Evolutionary conservation across 2,888 invertebrate genomes (phyloP).

Genomic region (Synergus gifuensis): DNA sequence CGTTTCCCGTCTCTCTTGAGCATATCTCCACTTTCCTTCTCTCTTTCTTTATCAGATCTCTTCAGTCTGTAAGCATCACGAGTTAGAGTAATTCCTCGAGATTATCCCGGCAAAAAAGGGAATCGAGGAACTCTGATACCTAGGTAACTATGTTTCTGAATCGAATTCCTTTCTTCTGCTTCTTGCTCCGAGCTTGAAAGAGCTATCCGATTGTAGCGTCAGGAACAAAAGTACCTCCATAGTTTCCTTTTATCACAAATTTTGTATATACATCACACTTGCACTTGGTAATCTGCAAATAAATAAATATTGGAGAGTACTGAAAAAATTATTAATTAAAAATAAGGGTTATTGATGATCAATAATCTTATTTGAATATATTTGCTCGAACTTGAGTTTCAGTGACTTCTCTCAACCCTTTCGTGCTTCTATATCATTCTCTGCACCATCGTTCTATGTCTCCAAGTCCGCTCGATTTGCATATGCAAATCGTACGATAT

Average conservation of each 20-base stretch:
- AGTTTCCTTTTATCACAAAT: slow-evolving; percentile 28
- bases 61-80: slow-evolving; percentile 46
- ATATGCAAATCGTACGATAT: slow-evolving; percentile 75
- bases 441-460: slow-evolving; percentile 50
- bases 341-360: neutral
- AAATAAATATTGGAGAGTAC: neutral
- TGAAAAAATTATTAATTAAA: slow-evolving; percentile 2
- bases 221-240: slow-evolving; percentile 28
- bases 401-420: slow-evolving; percentile 42
- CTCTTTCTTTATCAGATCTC: slow-evolving; percentile 55
- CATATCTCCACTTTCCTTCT: slow-evolving; percentile 49
- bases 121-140: slow-evolving; percentile 44
- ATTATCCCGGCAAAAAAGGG: slow-evolving; percentile 46
- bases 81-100: slow-evolving; percentile 48
- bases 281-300: slow-evolving; percentile 16
- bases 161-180: slow-evolving; percentile 39
- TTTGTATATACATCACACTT: slow-evolving; percentile 38
- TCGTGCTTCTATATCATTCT: slow-evolving; percentile 49
- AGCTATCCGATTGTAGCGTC: slow-evolving; percentile 35
- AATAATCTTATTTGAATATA: slow-evolving; percentile 37
- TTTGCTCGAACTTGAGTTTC: slow-evolving; percentile 25
- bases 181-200: slow-evolving; percentile 36
- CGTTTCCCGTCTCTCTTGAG: slow-evolving; percentile 56
- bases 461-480: slow-evolving; percentile 66
- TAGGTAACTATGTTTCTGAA: slow-evolving; percentile 43